phyloP scores from a whole-genome alignment of 2,888 invertebrate genomes.

The Drosophila mimica region DNA sequence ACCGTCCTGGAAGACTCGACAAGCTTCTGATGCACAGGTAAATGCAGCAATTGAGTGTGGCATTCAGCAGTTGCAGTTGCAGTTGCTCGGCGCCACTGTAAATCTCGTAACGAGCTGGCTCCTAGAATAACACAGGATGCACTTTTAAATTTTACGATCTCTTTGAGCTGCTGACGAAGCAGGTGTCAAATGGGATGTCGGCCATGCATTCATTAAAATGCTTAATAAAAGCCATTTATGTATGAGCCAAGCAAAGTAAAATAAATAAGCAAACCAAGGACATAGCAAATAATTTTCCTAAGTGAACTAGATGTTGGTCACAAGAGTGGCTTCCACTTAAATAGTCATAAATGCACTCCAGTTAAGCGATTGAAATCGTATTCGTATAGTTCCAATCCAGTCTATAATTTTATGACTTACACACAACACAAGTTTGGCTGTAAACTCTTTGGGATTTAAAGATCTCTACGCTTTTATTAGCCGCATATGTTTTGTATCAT shows the following conservation, averaged over 20 bases:
- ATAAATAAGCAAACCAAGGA: neutral
- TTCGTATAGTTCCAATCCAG: slow-evolving; percentile 16
- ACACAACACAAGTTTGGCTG: slow-evolving; percentile 27
- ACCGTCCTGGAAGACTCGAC: slow-evolving; percentile 36
- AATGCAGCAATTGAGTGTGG: slow-evolving; percentile 66
- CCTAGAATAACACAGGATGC: neutral
- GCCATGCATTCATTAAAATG: slow-evolving; percentile 3
- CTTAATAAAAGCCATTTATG: neutral
- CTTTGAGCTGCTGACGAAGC: neutral
- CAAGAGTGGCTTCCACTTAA: slow-evolving; percentile 30
- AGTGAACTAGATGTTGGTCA: slow-evolving; percentile 18
- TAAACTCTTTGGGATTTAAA: slow-evolving; percentile 50
- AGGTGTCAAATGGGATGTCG: slow-evolving; percentile 12
- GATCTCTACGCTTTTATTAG: slow-evolving; percentile 48
- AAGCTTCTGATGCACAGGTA: slow-evolving; percentile 72
- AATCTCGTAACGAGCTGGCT: neutral
- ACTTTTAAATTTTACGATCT: slow-evolving; percentile 15
- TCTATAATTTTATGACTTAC: slow-evolving; percentile 45
- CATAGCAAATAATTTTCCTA: neutral
- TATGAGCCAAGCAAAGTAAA: neutral
- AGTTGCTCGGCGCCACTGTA: slow-evolving; percentile 43
- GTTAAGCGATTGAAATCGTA: slow-evolving; percentile 28
- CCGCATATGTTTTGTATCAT: slow-evolving; percentile 41
- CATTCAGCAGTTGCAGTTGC: slow-evolving; percentile 43
- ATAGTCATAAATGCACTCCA: slow-evolving; percentile 26